Evolutionary conservation across 2,888 invertebrate genomes (phyloP).

Genomic region (Mechanitis mazaeus): DNA sequence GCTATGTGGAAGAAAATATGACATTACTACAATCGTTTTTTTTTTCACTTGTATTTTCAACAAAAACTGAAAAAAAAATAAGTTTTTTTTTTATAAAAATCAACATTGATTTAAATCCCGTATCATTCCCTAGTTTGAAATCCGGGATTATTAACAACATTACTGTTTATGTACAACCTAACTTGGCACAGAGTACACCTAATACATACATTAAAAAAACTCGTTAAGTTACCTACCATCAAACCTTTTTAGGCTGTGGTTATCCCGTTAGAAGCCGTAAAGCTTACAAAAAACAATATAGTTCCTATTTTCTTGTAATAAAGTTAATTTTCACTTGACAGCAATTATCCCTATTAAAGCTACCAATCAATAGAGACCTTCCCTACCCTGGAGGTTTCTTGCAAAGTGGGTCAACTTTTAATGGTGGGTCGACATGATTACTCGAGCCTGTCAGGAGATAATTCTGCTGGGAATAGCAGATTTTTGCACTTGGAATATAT

Average conservation of each 20-base stretch:
- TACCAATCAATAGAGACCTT: conserved; percentile 6
- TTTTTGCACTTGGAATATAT: neutral
- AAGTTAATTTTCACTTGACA: conserved; percentile 6
- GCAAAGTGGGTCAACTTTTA: conserved; percentile 9
- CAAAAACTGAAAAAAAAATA: too few relatives aligned
- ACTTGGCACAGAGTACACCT: conserved; percentile 21
- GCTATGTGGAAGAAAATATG: too few relatives aligned
- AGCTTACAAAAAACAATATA: conserved; percentile 25
- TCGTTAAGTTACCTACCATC: conserved; percentile 37
- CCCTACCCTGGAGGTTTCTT: neutral
- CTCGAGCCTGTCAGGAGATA: conserved; percentile 10
- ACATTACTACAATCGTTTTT: too few relatives aligned
- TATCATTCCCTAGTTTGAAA: neutral
- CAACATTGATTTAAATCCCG: neutral
- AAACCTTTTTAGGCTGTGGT: conserved; percentile 45
- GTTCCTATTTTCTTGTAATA: conserved; percentile 10
- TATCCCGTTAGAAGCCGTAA: conserved; percentile 43
- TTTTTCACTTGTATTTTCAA: too few relatives aligned
- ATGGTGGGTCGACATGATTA: conserved; percentile 9
- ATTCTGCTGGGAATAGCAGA: conserved; percentile 6
- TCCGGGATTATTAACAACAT: neutral
- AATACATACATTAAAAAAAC: conserved; percentile 18
- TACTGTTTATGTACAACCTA: neutral
- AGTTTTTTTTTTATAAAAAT: too few relatives aligned
- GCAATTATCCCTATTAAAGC: conserved; percentile 7